Conservation (phyloP, 2,113 vertebrate genomes). For the Brevimyrus niger region DNA sequence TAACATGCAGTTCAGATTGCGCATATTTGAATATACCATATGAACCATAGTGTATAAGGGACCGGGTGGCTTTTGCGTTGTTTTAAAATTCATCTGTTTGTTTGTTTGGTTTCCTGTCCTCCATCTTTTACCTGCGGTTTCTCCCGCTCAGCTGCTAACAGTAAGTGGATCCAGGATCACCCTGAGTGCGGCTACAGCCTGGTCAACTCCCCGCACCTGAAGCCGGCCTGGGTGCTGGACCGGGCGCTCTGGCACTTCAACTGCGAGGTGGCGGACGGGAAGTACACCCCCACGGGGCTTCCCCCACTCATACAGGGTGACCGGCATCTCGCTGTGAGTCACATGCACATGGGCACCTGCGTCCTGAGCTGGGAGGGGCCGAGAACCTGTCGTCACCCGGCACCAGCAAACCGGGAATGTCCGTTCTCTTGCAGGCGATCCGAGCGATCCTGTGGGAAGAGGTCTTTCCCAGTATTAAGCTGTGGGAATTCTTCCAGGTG, state of each 20-base stretch:
- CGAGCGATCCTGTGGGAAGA: conserved; percentile 68
- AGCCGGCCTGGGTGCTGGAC: conserved; percentile 80
- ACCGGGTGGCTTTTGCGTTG: not conserved
- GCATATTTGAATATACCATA: not conserved
- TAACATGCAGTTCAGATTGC: not conserved
- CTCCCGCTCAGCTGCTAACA: conserved; percentile 62
- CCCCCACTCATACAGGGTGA: conserved; percentile 68
- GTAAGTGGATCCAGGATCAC: conserved; percentile 72
- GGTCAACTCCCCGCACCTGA: conserved; percentile 79
- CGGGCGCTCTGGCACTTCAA: conserved; percentile 76
- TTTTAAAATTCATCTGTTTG: not conserved
- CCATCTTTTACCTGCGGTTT: not conserved
- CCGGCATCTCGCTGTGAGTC: conserved; percentile 68
- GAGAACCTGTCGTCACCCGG: not conserved
- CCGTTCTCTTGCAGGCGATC: conserved; percentile 57
- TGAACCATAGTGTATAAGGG: not conserved
- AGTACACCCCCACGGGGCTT: conserved; percentile 58
- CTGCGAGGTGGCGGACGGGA: conserved; percentile 66
- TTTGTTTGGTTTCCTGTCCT: not conserved
- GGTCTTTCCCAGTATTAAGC: conserved; percentile 66
- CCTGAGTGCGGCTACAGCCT: conserved; percentile 83
- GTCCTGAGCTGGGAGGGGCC: not conserved
- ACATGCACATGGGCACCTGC: not conserved
- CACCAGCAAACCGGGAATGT: not conserved
- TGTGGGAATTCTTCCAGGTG: conserved; percentile 94